Base-by-base conservation (phyloP, 2,113 vertebrate species). In the Passerina amoena region DNA sequence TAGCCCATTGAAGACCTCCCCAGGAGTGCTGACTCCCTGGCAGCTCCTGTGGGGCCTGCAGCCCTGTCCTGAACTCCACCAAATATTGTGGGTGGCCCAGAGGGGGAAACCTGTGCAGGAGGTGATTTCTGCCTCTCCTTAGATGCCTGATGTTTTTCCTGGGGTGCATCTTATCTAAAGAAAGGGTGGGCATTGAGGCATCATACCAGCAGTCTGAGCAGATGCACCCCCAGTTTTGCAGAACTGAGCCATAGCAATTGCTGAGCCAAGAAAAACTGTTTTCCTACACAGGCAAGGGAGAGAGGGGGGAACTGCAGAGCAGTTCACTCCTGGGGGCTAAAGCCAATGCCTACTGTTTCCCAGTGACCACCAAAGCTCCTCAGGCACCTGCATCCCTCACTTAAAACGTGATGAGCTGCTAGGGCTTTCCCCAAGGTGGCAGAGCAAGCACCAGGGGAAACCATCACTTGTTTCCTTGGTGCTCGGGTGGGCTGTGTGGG, bases 371-470 rank as follows among this genome's bases (percentile, higher is more conserved):
- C 2, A 4, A 24, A 33, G 30, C 19, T 6, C 59, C 35, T 22
- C 25, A 66, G 24, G n/a, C 30, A 69, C 23, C 2, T 3, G 21
- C 33, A 82, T 35, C 45, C 20, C 27, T 68, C 42, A 50, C n/a
- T 25, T 22, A 25, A 42, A 47, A 81, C 22, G 10, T 5, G 44
- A 80, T 63, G 50, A 80, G 12, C 31, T 7, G 1, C 28, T 2
- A 3, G 35, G 37, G 25, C 17, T 47, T 82, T 82, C 37, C 51
- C 51, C 61, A 54, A 12, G 38, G 56, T 30, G 35, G 28, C 37
- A 66, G 0, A 1, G 31, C 69, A 82, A 37, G 30, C 2, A 1
- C 23, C 0, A 0, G 7, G 27, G 13, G 6, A 73, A 86, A 23
- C 31, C 5, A 3, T 64, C 8, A 0, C 31, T 61, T 5, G 2